A percentile compares a stretch with the other conserved stretches of the same genome.
Evolutionary conservation across 1,140 invertebrate species (phyloP).

Genomic region (Papilio polyxenes): DNA sequence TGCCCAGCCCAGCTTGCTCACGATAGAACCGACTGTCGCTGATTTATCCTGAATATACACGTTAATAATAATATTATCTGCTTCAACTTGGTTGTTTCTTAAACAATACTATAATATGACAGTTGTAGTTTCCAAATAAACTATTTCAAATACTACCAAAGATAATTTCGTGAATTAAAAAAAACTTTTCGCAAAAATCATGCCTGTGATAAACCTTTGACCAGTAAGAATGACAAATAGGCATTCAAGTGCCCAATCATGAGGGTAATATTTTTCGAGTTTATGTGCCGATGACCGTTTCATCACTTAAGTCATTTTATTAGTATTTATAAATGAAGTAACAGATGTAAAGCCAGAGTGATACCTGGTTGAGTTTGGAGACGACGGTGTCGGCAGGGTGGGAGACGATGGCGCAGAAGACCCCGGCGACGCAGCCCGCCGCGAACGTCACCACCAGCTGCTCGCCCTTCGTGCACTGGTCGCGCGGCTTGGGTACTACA

Average conservation of each 20-base stretch:
- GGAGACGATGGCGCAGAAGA: slow-evolving; percentile 99
- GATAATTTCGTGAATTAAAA: too few species aligned
- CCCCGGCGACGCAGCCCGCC: slow-evolving; percentile 99
- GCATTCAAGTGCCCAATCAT: too few species aligned
- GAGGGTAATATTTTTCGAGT: too few species aligned
- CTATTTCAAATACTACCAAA: too few species aligned
- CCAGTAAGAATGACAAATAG: too few species aligned
- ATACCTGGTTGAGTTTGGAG: slow-evolving; percentile 34
- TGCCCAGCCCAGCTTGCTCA: slow-evolving; percentile 82
- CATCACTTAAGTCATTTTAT: too few species aligned
- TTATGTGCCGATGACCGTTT: too few species aligned
- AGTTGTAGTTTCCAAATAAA: too few species aligned
- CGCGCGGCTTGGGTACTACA: slow-evolving; percentile 96
- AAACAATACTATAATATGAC: neutral
- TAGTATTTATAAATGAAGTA: too few species aligned
- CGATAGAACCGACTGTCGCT: slow-evolving; percentile 72
- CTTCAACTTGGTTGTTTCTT: neutral
- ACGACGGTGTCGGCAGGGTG: slow-evolving; percentile 98
- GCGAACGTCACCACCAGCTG: slow-evolving; percentile 98
- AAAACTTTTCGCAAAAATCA: too few species aligned
- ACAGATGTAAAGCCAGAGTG: too few species aligned
- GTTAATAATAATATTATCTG: neutral
- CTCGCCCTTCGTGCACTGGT: slow-evolving; percentile 95
- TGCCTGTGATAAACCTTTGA: too few species aligned
- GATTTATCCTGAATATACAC: slow-evolving; percentile 69